phyloP scores from a whole-genome alignment of 2,888 invertebrate species.

The Cataglyphis livida region DNA sequence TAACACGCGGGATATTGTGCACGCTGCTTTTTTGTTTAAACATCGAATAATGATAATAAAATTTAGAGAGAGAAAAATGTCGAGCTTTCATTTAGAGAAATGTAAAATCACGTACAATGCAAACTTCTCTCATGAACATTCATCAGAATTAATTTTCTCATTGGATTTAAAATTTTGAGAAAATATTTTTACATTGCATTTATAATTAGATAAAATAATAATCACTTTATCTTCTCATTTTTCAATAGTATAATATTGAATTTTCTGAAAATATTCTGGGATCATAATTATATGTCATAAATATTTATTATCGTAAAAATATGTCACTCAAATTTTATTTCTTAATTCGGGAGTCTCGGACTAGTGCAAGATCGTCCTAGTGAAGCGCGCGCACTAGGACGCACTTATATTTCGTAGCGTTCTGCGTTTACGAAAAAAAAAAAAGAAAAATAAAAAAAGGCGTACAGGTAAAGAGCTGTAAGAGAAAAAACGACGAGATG shows the following conservation, averaged over 20 bases:
- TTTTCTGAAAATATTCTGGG: neutral
- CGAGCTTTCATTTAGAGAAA: neutral
- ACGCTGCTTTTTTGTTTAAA: neutral
- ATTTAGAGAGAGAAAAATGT: constrained; percentile 17
- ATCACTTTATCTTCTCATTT: neutral
- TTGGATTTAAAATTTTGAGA: neutral
- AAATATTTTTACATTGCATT: constrained; percentile 28
- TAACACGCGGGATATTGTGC: neutral
- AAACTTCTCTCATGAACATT: neutral
- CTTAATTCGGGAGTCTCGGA: constrained; percentile 18
- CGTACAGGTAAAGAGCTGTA: neutral
- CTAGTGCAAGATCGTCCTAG: neutral
- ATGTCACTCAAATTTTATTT: constrained; percentile 17
- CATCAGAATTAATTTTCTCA: constrained; percentile 12
- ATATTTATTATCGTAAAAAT: neutral
- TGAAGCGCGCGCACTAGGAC: neutral
- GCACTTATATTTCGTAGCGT: constrained; percentile 16
- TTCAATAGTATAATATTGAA: neutral
- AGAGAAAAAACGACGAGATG: constrained; percentile 9
- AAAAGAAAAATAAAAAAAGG: neutral
- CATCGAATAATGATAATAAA: neutral
- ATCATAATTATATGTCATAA: neutral
- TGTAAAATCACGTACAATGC: neutral
- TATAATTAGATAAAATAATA: neutral
- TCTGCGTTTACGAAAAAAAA: constrained; percentile 8